phyloP scores from a whole-genome alignment of 2,888 invertebrate species.

The Pachydiplax longipennis region DNA sequence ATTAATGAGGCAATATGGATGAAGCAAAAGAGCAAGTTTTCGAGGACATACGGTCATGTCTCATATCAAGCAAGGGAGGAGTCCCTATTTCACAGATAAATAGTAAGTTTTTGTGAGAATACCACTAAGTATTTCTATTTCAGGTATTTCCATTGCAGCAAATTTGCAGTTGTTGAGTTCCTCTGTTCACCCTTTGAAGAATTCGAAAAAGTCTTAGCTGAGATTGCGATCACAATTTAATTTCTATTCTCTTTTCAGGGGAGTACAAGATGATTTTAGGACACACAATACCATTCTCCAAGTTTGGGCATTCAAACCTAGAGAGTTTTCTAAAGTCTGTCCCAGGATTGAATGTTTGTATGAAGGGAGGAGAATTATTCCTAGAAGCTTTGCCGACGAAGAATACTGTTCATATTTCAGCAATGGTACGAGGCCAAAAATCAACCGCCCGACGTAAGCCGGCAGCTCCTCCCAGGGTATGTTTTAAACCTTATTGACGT shows the following conservation, averaged over 20 bases:
- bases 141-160: neutral
- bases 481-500: neutral
- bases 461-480: slow-evolving; percentile 45
- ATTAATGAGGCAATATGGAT: slow-evolving; percentile 6
- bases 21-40: slow-evolving; percentile 5
- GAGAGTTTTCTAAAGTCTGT: slow-evolving; percentile 33
- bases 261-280: slow-evolving; percentile 45
- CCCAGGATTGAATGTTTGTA: slow-evolving; percentile 50
- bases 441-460: slow-evolving; percentile 50
- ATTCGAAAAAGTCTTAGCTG: neutral
- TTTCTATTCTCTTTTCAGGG: neutral
- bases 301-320: slow-evolving; percentile 36
- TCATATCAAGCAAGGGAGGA: slow-evolving; percentile 45
- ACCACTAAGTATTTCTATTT: neutral
- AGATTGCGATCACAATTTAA: neutral
- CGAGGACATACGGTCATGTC: slow-evolving; percentile 33
- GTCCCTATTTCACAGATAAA: slow-evolving; percentile 33
- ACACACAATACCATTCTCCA: slow-evolving; percentile 8
- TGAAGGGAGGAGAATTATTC: slow-evolving; percentile 58
- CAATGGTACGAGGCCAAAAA: slow-evolving; percentile 59
- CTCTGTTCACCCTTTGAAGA: too few relatives aligned
- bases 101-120: slow-evolving; percentile 26
- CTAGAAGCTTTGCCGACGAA: slow-evolving; percentile 67
- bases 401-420: slow-evolving; percentile 68
- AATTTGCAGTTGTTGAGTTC: too few relatives aligned